Percentiles rank a stretch among this genome's conserved stretches.
Evolutionary conservation across 2,797 vertebrate genomes (phyloP).

Genomic region (Sciaenops ocellatus): DNA sequence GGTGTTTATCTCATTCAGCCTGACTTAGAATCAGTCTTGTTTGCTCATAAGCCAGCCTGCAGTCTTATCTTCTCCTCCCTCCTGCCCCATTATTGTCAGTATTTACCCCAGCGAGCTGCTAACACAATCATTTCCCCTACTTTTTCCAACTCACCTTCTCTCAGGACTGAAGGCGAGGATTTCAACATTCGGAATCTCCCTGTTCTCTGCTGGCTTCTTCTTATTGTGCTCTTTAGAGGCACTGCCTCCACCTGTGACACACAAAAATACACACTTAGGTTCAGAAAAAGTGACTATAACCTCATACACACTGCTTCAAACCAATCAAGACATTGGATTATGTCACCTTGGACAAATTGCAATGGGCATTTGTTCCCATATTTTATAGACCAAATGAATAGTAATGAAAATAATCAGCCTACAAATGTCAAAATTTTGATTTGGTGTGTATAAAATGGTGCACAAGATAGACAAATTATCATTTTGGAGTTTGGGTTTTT

Average conservation of each 20-base stretch:
- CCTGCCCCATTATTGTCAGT: neutral
- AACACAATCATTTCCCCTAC: neutral
- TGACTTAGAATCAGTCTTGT: neutral
- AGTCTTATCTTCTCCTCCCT: neutral
- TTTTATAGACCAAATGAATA: neutral
- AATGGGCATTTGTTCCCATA: no score
- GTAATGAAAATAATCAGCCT: neutral
- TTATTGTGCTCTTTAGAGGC: conserved; percentile 76
- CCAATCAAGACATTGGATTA: neutral
- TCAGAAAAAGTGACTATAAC: neutral
- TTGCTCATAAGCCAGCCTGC: no score
- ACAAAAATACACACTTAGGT: conserved; percentile 1
- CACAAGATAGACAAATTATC: neutral
- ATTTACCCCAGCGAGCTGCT: neutral
- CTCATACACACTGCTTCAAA: neutral
- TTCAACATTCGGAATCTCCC: conserved; percentile 72
- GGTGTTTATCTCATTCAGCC: neutral
- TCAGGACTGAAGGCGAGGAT: conserved; percentile 88
- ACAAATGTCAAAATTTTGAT: neutral
- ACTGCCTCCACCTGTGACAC: conserved; percentile 74
- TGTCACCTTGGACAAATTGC: no score
- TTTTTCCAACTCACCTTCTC: conserved; percentile 84
- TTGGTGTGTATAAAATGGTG: neutral
- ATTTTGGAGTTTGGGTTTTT: neutral
- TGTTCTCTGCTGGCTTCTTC: conserved; percentile 72